Evolutionary conservation across 2,888 invertebrate species (phyloP), one percentile per base, ranked within the genome.

Genomic region (Argyresthia goedartella): DNA sequence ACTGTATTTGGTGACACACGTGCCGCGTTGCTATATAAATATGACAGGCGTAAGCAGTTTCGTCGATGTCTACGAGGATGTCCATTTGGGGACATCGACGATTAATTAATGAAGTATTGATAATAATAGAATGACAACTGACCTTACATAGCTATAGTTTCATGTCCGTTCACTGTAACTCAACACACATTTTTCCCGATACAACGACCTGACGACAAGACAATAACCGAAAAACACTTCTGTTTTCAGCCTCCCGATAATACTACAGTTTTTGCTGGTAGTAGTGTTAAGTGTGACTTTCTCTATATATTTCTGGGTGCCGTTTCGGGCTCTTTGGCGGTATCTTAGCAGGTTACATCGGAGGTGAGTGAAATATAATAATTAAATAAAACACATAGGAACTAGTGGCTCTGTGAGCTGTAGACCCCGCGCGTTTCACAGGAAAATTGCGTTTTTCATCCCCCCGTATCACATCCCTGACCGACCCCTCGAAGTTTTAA

Each of bases 301-400:
- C 54, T 71, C 76, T 8, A 62, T 77, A 0, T 67, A 74, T 7
- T 71, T 80, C 39, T 80, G 75, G 76, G 73, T 81, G 3, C 72
- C 79, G 0, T 81, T 80, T 45, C 65, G 67, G 52, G 67, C 76
- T 44, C 47, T 73, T 1, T 81, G 82, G 81, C 66, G 69, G 54
- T 80, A 81, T 41, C 51, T 78, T 10, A 59, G 67, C 1, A 66
- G 56, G 48, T 15, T 44, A 14, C 16, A 44, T 44, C 25, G 6
- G 6, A 25, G 25, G 25, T 25, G 6, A 25, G 25, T 25, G 25
- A 25, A 25, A 25, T 4, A 25, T 25, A 25, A 6, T 25, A 4
- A 25, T 25, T 25, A 4, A 25, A 4, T 25, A 25, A 25, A 4
- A 25, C 25, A 25, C 25, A 25, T 25, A n/a, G n/a, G n/a, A n/a